Evolutionary conservation across 1,140 invertebrate species (phyloP).

Genomic region (Metopolophium dirhodum): DNA sequence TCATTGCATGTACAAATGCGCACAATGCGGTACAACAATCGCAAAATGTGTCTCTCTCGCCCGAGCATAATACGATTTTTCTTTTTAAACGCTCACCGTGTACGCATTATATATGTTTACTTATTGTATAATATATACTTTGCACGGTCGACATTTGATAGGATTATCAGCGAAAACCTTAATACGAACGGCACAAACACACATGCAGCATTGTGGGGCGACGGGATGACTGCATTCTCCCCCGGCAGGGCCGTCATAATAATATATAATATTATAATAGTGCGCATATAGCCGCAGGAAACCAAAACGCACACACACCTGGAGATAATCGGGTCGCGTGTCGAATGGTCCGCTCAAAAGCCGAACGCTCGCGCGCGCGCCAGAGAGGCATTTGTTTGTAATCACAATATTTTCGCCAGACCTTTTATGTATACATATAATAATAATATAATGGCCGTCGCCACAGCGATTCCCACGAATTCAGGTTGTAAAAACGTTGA

Average conservation of each 20-base stretch:
- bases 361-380: neutral
- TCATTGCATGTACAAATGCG: neutral
- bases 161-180: constrained; percentile 52
- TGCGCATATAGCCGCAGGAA: neutral
- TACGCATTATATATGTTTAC: neutral
- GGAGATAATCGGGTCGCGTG: constrained; percentile 56
- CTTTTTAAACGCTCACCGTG: neutral
- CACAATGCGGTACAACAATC: neutral
- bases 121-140: neutral
- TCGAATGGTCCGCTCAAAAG: constrained; percentile 45
- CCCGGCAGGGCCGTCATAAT: neutral
- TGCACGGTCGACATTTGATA: constrained; percentile 50
- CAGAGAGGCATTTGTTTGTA: neutral
- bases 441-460: constrained; percentile 27
- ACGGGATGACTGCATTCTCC: neutral
- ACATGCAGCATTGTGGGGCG: neutral
- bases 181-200: neutral
- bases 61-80: neutral
- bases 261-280: neutral
- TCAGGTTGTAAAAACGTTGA: constrained; percentile 43
- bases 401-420: constrained; percentile 49
- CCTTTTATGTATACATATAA: constrained; percentile 16
- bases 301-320: constrained; percentile 24
- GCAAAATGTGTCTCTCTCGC: neutral
- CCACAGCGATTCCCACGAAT: constrained; percentile 47